Percentiles rank a stretch among this genome's conserved stretches.
phyloP scores from a whole-genome alignment of 2,888 invertebrate species.

The Seira ritae region DNA sequence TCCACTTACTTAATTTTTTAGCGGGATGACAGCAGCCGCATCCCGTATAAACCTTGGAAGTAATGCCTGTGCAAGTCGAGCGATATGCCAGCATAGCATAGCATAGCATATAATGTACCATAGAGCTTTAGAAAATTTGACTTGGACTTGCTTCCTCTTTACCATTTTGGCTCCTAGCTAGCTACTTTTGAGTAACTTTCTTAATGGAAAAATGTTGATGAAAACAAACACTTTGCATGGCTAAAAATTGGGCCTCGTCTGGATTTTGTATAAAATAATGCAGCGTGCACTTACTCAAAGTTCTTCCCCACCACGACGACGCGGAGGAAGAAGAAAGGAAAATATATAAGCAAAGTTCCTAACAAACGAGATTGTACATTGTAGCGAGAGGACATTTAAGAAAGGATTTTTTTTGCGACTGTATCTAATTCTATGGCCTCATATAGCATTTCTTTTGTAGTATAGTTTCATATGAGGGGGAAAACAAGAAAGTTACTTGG shows the following conservation, averaged over 20 bases:
- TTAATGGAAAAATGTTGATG: constrained; percentile 4
- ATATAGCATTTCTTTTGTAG: not conserved
- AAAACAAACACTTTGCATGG: not conserved
- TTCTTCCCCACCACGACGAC: not conserved
- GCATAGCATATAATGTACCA: too few species aligned
- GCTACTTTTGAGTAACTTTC: not conserved
- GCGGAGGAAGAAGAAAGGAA: too few species aligned
- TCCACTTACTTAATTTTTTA: constrained; percentile 7
- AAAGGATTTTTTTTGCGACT: not conserved
- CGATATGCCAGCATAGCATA: too few species aligned
- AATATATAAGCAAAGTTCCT: not conserved
- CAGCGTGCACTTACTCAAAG: not conserved
- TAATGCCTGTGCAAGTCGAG: not conserved
- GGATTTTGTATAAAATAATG: not conserved
- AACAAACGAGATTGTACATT: constrained; percentile 1
- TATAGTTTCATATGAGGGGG: too few species aligned
- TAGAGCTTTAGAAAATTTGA: too few species aligned
- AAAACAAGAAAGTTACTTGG: not conserved
- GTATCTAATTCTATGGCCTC: not conserved
- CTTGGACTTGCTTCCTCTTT: too few species aligned
- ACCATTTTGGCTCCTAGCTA: not conserved
- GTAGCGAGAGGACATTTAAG: not conserved
- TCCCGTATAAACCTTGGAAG: not conserved
- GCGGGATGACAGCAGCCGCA: not conserved
- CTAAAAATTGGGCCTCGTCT: not conserved